A percentile compares a stretch with the other conserved stretches of the same genome.
Conservation (phyloP, 2,113 vertebrate genomes). For the Sebastes schlegelii region DNA sequence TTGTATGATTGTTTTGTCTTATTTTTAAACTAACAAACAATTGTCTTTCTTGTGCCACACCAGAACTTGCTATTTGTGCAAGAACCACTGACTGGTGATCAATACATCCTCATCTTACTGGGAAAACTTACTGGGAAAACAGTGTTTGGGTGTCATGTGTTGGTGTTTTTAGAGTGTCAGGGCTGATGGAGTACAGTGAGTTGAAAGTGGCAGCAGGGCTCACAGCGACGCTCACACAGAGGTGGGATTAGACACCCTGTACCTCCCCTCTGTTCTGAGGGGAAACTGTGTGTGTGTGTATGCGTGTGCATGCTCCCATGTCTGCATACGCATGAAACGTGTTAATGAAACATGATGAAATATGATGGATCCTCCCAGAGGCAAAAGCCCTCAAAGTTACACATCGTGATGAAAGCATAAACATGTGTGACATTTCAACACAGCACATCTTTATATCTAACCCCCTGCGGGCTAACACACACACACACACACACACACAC, state of each 20-base stretch:
- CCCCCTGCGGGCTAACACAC: slow-evolving; percentile 1
- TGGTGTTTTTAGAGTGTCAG: slow-evolving; percentile 15
- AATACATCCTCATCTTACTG: background rate
- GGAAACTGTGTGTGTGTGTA: slow-evolving; percentile 5
- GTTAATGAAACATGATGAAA: slow-evolving; percentile 62
- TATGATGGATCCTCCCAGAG: slow-evolving; percentile 60
- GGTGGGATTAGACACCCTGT: slow-evolving; percentile 1
- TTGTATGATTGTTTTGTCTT: slow-evolving; percentile 2
- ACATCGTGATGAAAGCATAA: slow-evolving; percentile 63
- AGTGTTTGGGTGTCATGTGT: background rate
- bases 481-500: background rate
- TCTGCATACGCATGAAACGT: slow-evolving; percentile 26
- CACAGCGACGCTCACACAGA: background rate
- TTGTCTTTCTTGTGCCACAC: background rate
- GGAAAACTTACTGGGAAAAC: background rate
- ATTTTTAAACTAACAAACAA: background rate
- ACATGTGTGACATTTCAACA: slow-evolving; percentile 62
- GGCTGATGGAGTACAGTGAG: slow-evolving; percentile 11
- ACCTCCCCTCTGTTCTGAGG: background rate
- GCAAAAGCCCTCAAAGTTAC: slow-evolving; percentile 53
- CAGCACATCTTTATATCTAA: slow-evolving; percentile 39
- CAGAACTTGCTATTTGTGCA: background rate
- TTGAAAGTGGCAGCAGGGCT: slow-evolving; percentile 25
- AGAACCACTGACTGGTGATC: slow-evolving; percentile 7
- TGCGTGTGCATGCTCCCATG: background rate